Evolutionary conservation across 2,113 vertebrate species (phyloP), one percentile per base, ranked within the genome.

Genomic region (Zosterops lateralis): DNA sequence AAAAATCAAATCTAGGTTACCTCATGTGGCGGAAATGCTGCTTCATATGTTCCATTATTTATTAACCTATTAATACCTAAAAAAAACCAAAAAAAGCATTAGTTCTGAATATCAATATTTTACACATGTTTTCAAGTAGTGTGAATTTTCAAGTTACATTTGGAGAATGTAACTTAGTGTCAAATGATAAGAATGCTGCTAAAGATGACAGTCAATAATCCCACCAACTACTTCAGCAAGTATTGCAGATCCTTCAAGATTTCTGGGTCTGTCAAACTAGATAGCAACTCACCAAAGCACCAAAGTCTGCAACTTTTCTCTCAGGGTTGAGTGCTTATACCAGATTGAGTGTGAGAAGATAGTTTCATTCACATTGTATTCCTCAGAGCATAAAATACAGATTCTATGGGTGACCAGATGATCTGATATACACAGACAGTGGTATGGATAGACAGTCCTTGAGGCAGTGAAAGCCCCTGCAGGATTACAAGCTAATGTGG

Each of bases 11-110:
- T 77, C 4, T 45, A 87, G 53, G 58, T 96, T 97, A 99, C 99
- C 99, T 99, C 99, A 90, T 99, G 99, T 42, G 99, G 99, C 75
- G 99, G 99, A 96, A 99, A 99, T 16, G 99, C 99, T 91, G 99
- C 99, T 96, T 99, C 99, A 31, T 99, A 99, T 3, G 99, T 99
- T 82, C 98, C 98, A 95, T 99, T 99, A 93, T 97, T 99, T 93
- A 99, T 97, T 89, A 99, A 97, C 44, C 99, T 99, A 94, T 98
- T 99, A 93, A 99, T 99, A 96, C 99, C 99, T 99, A 89, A 68
- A 90, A 90, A 58, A 97, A 54, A 5, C 11, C 86, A 64, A 89
- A 67, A 74, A 44, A 93, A 89, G 2, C 19, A 70, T 42, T 42
- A 78, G 10, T 34, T 77, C 34, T 5, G 5, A 31, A 22, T 28